Base-by-base conservation (phyloP, 2,797 vertebrate species). In the Eremophila alpestris region DNA sequence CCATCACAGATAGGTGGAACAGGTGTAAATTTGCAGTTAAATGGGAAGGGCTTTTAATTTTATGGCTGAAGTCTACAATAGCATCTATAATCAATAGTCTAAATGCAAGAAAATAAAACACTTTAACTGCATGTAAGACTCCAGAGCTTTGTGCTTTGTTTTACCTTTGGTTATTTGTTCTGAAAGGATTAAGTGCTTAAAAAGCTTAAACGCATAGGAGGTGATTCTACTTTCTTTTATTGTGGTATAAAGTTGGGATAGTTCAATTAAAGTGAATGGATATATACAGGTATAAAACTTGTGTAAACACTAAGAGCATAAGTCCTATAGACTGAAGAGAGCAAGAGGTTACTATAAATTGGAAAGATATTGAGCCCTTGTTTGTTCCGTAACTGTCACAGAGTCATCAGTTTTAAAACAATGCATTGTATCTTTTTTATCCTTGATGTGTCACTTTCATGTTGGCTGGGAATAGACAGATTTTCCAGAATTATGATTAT, bases 401-500 rank as follows among this genome's bases (percentile, higher is more conserved):
- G 14, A 91, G 48, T 90, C 76, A 83, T 87, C 87, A 83, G 58
- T 96, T 97, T 96, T 95, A 96, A 90, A 97, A 94, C 93, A 95
- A 75, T 71, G 91, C 91, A 64, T 67, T 89, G 46, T 55, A 76
- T 81, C 36, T 84, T 95, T 96, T 96, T 90, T 94, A 70, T 90
- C 94, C 80, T 54, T 94, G 83, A 85, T 91, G 41, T 87, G 64
- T 96, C 64, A 56, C 95, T 97, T 97, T 90, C 43, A 6, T 96
- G 65, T 87, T 97, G 26, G 4, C 60, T 97, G 95, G 96, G 96
- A 97, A 97, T 89, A 95, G 90, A 87, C 82, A 79, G 79, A 71
- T 97, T 97, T 97, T 95, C 86, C 93, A 95, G 93, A 96, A 93
- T 97, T 95, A 88, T 74, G 94, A 95, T 97, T 96, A 95, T 96